Evolutionary conservation across 2,888 invertebrate genomes (phyloP), one percentile per base, ranked within the genome.

Genomic region (Acrobeloides nanus): DNA sequence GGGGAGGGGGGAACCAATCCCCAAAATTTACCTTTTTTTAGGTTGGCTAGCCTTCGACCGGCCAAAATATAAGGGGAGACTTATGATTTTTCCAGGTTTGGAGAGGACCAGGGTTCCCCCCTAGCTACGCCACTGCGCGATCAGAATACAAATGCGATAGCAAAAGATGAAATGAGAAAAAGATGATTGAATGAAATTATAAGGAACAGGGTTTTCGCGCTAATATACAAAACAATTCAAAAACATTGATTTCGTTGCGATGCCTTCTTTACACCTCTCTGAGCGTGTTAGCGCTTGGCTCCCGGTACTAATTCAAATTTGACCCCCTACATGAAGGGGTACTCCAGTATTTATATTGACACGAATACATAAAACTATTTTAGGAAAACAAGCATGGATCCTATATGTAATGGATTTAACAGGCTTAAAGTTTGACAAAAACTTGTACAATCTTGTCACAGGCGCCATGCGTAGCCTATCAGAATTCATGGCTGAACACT

Each of bases 401-500:
- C 50, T 68, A 2, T 68, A 60, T 38, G 65, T 68, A 12, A 68
- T 68, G 68, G 68, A 68, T 41, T 40, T 66, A 31, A 55, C 61
- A 29, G 64, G 59, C n/a, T 41, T 66, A 15, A 53, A 62, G 26
- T 66, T 63, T 40, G 62, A 67, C 48, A 64, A 62, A 39, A 55
- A 59, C 15, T 57, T 66, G 24, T 64, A 62, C 34, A 57, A 56
- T 29, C 50, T 66, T 31, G 59, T 67, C 20, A 63, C 64, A 3
- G 67, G 68, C 17, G 55, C 64, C 1, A 55, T 68, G 51, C 48
- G 60, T 31, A 51, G 60, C 1, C 46, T 68, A 32, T 55, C 64
- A 31, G 68, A 68, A 39, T 68, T 66, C 46, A 68, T 68, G 68
- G 62, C 68, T 7, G 61, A 62, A 15, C 66, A 68, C 50, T 68